A percentile compares a stretch with the other conserved stretches of the same genome.
These are phyloP conservation scores for Arctopsyche grandis DNA, from an alignment of 1,140 invertebrate genomes.

Conservation along the genomic window DNA sequence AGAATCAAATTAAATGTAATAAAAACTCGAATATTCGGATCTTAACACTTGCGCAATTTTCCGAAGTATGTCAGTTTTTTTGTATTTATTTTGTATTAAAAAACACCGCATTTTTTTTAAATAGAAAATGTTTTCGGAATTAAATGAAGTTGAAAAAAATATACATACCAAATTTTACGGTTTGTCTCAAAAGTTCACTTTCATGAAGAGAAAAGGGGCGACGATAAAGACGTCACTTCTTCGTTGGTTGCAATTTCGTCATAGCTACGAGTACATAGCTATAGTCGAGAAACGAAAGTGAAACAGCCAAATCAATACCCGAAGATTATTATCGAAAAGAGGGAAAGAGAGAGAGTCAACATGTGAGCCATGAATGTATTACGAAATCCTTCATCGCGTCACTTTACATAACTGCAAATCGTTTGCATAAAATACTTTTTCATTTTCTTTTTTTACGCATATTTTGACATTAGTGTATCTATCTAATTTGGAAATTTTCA, in stretches of 20 bases:
- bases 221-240: neutral
- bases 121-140: too few relatives aligned
- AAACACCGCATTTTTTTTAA: too few relatives aligned
- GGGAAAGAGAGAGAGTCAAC: neutral
- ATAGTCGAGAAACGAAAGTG: slow-evolving; percentile 1
- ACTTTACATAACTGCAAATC: slow-evolving; percentile 7
- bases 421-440: slow-evolving; percentile 12
- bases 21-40: too few relatives aligned
- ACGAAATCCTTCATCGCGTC: slow-evolving; percentile 15
- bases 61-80: too few relatives aligned
- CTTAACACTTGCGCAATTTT: too few relatives aligned
- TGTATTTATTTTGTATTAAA: too few relatives aligned
- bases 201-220: neutral
- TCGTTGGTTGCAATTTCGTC: neutral
- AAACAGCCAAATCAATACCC: neutral
- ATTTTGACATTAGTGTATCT: neutral
- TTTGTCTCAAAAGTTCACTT: neutral
- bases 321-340: neutral
- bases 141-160: too few relatives aligned
- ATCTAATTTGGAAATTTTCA: neutral
- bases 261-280: neutral
- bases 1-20: too few relatives aligned
- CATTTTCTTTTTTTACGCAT: neutral
- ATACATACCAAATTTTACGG: too few relatives aligned
- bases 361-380: slow-evolving; percentile 11